A percentile compares a stretch with the other conserved stretches of the same genome.
Conservation (phyloP, 1,140 invertebrate genomes). For the Notospermus geniculatus region DNA sequence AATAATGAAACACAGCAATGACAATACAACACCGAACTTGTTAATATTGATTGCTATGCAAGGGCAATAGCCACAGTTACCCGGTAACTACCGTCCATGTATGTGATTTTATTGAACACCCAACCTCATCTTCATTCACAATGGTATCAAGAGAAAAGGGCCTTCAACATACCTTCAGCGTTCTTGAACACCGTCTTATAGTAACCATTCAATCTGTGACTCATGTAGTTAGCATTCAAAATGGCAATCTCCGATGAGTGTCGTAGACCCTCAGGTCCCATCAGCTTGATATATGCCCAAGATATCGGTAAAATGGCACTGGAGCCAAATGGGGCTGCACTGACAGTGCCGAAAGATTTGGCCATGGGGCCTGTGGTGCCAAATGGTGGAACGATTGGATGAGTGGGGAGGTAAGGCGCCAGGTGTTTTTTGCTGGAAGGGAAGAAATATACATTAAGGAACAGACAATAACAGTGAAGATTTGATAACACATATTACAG, state of each 20-base stretch:
- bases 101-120: neutral
- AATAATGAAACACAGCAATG: too few relatives aligned
- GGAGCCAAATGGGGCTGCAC: slow-evolving; percentile 87
- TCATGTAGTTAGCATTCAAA: slow-evolving; percentile 99
- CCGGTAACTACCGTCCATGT: too few relatives aligned
- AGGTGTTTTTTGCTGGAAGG: slow-evolving; percentile 80
- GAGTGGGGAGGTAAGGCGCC: slow-evolving; percentile 88
- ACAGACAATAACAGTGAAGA: too few relatives aligned
- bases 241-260: slow-evolving; percentile 96
- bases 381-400: slow-evolving; percentile 68
- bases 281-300: slow-evolving; percentile 99
- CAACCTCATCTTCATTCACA: too few relatives aligned
- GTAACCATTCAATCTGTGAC: slow-evolving; percentile 77
- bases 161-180: slow-evolving; percentile 61
- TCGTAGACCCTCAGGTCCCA: slow-evolving; percentile 87
- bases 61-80: too few relatives aligned
- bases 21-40: too few relatives aligned
- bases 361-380: slow-evolving; percentile 63
- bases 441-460: slow-evolving; percentile 15
- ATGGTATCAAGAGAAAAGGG: too few relatives aligned
- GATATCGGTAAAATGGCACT: slow-evolving; percentile 95
- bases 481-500: too few relatives aligned
- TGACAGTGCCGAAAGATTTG: slow-evolving; percentile 83
- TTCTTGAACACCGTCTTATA: slow-evolving; percentile 92
- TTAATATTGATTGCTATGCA: too few relatives aligned